These are phyloP conservation scores for Folsomia candida DNA, from an alignment of 2,888 invertebrate species.

Conservation along the genomic window DNA sequence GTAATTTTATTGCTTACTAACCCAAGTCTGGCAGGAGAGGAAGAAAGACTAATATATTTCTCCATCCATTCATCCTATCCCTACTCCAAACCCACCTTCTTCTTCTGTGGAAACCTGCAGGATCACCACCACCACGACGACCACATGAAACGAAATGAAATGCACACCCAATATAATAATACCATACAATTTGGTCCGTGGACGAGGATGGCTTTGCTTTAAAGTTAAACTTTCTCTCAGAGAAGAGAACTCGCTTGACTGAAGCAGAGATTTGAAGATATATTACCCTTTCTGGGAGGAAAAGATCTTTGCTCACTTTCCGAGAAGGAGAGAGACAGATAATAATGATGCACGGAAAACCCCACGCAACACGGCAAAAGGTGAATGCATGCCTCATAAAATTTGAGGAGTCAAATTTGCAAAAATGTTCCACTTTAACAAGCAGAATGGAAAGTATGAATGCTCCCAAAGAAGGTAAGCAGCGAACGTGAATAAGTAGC, in stretches of 20 bases:
- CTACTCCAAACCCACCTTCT: not conserved
- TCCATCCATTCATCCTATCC: not conserved
- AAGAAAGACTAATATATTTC: not conserved
- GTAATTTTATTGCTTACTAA: conserved; percentile 49
- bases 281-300: not conserved
- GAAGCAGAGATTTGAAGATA: conserved; percentile 1
- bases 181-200: not conserved
- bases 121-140: too few relatives aligned
- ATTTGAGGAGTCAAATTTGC: not conserved
- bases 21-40: not conserved
- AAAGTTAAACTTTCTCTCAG: not conserved
- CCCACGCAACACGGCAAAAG: not conserved
- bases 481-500: not conserved
- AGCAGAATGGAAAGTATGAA: too few relatives aligned
- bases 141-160: not conserved
- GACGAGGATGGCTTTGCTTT: not conserved
- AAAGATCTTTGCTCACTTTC: not conserved
- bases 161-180: not conserved
- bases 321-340: not conserved
- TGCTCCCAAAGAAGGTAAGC: not conserved
- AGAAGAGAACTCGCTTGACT: not conserved
- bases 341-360: not conserved
- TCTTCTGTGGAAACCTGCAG: not conserved
- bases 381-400: not conserved
- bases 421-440: not conserved